These are phyloP conservation scores for Channa striata DNA, from an alignment of 2,797 vertebrate species.

Conservation along the genomic window DNA sequence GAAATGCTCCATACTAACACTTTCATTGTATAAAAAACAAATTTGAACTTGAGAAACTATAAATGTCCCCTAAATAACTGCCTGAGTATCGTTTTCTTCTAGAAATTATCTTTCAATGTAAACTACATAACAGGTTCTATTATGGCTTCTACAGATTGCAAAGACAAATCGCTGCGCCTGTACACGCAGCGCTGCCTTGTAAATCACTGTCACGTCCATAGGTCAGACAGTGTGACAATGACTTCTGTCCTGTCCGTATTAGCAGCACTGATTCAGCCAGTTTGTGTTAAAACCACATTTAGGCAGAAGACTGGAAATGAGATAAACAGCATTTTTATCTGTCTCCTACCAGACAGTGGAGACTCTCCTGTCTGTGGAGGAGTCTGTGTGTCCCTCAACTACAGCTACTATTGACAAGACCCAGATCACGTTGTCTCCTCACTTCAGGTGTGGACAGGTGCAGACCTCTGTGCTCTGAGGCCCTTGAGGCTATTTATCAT, in stretches of 20 bases:
- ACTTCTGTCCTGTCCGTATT: conserved; percentile 31
- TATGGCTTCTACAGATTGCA: background rate
- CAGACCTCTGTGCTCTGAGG: conserved; percentile 15
- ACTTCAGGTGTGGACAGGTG: conserved; percentile 7
- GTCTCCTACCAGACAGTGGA: too few relatives aligned
- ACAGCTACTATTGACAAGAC: conserved; percentile 19
- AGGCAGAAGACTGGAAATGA: conserved; percentile 34
- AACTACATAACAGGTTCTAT: background rate
- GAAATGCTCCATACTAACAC: too few relatives aligned
- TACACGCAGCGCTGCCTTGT: conserved; percentile 14
- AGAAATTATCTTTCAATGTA: background rate
- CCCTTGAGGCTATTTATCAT: conserved; percentile 12
- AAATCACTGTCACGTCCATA: conserved; percentile 60
- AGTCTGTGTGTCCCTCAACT: background rate
- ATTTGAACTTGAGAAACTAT: too few relatives aligned
- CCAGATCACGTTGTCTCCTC: conserved; percentile 17
- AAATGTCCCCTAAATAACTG: too few relatives aligned
- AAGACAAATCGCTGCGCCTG: background rate
- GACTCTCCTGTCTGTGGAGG: too few relatives aligned
- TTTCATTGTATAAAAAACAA: too few relatives aligned
- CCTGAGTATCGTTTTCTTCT: background rate
- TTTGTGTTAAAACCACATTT: background rate
- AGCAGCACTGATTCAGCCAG: conserved; percentile 23
- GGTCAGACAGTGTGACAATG: conserved; percentile 60
- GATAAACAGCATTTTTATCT: background rate